Evolutionary conservation across 2,113 vertebrate genomes (phyloP).

Genomic region (Phodopus roborovskii): DNA sequence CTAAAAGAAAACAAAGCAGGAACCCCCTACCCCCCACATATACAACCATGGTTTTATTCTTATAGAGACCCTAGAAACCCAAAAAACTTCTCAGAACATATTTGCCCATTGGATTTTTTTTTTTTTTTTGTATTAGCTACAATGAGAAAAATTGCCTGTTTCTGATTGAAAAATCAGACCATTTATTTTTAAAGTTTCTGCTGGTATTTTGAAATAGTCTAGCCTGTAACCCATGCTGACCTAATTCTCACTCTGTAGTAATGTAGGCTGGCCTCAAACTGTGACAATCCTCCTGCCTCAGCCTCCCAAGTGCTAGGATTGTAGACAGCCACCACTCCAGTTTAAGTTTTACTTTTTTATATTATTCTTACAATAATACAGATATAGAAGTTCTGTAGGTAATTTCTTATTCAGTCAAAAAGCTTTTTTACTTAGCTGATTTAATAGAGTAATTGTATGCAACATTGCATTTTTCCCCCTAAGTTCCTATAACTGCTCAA

Average conservation of each 20-base stretch:
- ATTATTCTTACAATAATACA: neutral
- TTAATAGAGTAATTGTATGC: neutral
- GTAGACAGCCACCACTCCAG: no score
- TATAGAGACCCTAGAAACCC: slow-evolving; percentile 67
- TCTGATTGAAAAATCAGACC: neutral
- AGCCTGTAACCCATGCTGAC: neutral
- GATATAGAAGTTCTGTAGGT: neutral
- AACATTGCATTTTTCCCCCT: neutral
- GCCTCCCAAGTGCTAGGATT: neutral
- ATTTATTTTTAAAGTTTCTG: neutral
- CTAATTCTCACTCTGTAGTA: neutral
- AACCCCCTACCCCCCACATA: no score
- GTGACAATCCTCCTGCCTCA: neutral
- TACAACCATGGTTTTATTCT: slow-evolving; percentile 63
- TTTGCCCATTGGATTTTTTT: neutral
- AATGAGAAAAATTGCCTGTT: slow-evolving; percentile 16
- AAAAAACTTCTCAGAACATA: neutral
- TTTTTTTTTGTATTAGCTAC: neutral
- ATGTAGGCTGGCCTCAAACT: neutral
- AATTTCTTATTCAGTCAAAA: slow-evolving; percentile 17
- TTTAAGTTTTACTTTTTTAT: neutral
- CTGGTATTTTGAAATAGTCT: neutral
- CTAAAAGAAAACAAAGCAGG: neutral
- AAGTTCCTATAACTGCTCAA: neutral
- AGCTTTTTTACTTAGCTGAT: neutral